These are phyloP conservation scores for Drosophila mulleri DNA, from an alignment of 2,888 invertebrate species.

Conservation along the genomic window DNA sequence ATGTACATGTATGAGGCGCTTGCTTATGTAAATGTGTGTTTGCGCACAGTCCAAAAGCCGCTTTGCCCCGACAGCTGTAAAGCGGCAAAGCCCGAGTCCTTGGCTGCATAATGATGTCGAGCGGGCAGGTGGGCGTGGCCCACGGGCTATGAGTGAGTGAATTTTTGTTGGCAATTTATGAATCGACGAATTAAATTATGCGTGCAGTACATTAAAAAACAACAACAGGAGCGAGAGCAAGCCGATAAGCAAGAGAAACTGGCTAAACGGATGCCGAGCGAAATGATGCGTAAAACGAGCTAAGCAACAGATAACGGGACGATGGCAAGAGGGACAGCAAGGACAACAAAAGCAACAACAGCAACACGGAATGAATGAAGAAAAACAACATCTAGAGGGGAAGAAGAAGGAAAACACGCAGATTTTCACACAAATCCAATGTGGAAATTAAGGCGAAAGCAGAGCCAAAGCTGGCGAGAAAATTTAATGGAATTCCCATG, in stretches of 20 bases:
- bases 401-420: background rate
- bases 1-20: background rate
- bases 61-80: slow-evolving; percentile 44
- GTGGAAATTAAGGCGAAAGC: background rate
- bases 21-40: slow-evolving; percentile 40
- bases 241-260: slow-evolving; percentile 24
- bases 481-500: background rate
- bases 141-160: slow-evolving; percentile 53
- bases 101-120: slow-evolving; percentile 2
- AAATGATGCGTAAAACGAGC: slow-evolving; percentile 75
- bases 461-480: background rate
- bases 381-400: background rate
- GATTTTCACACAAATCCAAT: slow-evolving; percentile 30
- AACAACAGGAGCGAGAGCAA: slow-evolving; percentile 7
- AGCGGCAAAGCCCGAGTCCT: slow-evolving; percentile 32
- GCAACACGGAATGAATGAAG: background rate
- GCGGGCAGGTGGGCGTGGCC: slow-evolving; percentile 11
- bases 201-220: slow-evolving; percentile 70
- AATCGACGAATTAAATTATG: slow-evolving; percentile 80
- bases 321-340: slow-evolving; percentile 1
- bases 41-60: slow-evolving; percentile 47
- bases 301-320: slow-evolving; percentile 69
- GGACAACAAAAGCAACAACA: background rate
- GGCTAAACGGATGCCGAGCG: slow-evolving; percentile 24
- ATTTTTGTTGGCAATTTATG: slow-evolving; percentile 69